Evolutionary conservation across 2,888 invertebrate species (phyloP).

Genomic region (Polydrusus cervinus): DNA sequence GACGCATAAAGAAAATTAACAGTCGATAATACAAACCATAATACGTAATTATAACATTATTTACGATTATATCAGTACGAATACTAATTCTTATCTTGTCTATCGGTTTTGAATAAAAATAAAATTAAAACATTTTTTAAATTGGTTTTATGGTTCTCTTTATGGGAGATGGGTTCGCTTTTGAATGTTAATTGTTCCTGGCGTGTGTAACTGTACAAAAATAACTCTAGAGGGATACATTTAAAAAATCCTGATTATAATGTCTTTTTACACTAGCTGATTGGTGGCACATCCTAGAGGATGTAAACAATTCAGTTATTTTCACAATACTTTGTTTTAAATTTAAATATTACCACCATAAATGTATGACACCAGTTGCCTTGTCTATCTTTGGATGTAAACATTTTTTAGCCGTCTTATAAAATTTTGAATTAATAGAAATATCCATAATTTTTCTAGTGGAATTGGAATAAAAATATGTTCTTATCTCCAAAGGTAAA

Average conservation of each 20-base stretch:
- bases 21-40: slow-evolving; percentile 32
- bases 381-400: too few species aligned
- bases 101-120: slow-evolving; percentile 11
- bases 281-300: too few species aligned
- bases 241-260: background rate
- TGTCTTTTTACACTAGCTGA: too few species aligned
- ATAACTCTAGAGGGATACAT: background rate
- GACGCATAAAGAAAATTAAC: slow-evolving; percentile 44
- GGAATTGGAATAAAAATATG: too few species aligned
- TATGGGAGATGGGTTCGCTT: slow-evolving; percentile 7
- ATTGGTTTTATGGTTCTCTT: slow-evolving; percentile 17
- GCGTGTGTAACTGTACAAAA: slow-evolving; percentile 8
- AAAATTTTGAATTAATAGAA: too few species aligned
- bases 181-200: slow-evolving; percentile 7
- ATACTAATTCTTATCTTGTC: slow-evolving; percentile 36
- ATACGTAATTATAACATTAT: slow-evolving; percentile 47
- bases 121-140: slow-evolving; percentile 13
- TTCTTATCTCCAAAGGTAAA: too few species aligned
- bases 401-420: too few species aligned
- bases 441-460: too few species aligned
- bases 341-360: too few species aligned
- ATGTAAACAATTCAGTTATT: too few species aligned
- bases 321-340: too few species aligned
- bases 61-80: slow-evolving; percentile 36
- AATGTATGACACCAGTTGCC: too few species aligned